These are phyloP conservation scores for Boloria euphrosyne DNA, from an alignment of 2,888 invertebrate genomes.

Conservation along the genomic window DNA sequence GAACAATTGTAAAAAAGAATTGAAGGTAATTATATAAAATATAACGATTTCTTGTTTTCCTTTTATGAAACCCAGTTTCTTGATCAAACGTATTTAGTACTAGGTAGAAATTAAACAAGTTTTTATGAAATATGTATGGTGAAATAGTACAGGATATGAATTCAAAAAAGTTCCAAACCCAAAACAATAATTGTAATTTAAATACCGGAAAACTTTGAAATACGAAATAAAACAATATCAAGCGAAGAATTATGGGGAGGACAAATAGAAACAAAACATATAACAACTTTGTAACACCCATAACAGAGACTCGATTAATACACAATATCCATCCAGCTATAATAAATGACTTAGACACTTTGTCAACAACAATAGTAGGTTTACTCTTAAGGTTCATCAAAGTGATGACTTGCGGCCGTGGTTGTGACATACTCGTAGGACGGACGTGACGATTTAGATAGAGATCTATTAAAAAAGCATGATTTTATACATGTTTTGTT, in stretches of 20 bases:
- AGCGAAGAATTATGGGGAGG: constrained; percentile 20
- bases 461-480: no score
- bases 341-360: constrained; percentile 32
- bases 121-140: no score
- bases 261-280: constrained; percentile 17
- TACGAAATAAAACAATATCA: neutral
- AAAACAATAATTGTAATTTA: neutral
- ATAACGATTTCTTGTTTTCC: no score
- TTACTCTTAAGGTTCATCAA: neutral
- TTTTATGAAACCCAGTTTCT: no score
- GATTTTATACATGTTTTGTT: no score
- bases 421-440: constrained; percentile 5
- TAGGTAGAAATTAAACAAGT: no score
- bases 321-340: constrained; percentile 33
- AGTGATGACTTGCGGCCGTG: constrained; percentile 1
- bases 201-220: neutral
- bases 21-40: no score
- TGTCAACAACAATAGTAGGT: constrained; percentile 19
- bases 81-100: no score
- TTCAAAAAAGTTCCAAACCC: constrained; percentile 10
- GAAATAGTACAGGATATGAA: constrained; percentile 5
- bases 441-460: no score
- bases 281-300: constrained; percentile 27
- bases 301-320: constrained; percentile 36
- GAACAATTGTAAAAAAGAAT: no score